Percentiles rank a stretch among this genome's conserved stretches.
These are phyloP conservation scores for Epinotia brunnichana DNA, from an alignment of 2,888 invertebrate genomes.

Conservation along the genomic window DNA sequence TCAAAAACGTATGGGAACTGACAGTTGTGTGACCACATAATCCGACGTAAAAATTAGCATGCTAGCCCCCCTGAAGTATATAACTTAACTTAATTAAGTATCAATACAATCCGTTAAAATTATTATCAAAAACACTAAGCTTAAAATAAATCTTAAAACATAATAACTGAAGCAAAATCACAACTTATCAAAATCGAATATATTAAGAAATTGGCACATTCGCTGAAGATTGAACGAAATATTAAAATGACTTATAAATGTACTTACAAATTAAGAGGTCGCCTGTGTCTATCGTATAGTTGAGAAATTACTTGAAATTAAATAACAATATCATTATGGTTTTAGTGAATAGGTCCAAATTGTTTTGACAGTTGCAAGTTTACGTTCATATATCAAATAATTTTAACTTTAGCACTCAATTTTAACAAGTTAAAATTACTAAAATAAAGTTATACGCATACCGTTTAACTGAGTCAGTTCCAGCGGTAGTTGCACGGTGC, in stretches of 20 bases:
- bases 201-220: conserved; percentile 27
- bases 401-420: neutral
- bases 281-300: neutral
- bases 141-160: conserved; percentile 4
- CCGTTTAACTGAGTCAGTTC: too few relatives aligned
- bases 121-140: neutral
- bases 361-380: neutral
- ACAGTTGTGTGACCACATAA: too few relatives aligned
- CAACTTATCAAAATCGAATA: conserved; percentile 4
- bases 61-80: too few relatives aligned
- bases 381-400: neutral
- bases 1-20: too few relatives aligned
- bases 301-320: neutral
- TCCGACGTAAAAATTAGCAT: too few relatives aligned
- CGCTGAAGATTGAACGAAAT: neutral
- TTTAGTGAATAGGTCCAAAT: neutral
- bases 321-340: neutral
- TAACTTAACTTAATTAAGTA: conserved; percentile 22
- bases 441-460: neutral
- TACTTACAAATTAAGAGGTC: conserved; percentile 5
- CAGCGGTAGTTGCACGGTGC: too few relatives aligned
- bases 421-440: neutral
- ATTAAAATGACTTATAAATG: neutral
- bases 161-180: conserved; percentile 12
- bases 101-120: conserved; percentile 9